Evolutionary conservation across 1,140 invertebrate species (phyloP).

Genomic region (Drosophila repleta): DNA sequence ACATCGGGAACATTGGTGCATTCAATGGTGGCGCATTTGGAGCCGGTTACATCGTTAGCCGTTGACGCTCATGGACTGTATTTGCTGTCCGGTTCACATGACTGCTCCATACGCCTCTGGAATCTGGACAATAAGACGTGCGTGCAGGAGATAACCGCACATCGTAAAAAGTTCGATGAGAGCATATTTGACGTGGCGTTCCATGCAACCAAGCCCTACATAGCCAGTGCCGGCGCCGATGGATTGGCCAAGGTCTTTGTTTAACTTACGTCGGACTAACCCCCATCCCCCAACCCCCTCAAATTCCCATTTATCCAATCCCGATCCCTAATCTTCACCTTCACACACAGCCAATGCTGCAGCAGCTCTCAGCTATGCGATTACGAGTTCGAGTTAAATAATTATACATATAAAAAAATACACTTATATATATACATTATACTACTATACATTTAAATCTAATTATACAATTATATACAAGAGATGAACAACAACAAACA

Average conservation of each 20-base stretch:
- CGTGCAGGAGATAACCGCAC: slow-evolving; percentile 99
- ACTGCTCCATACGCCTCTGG: slow-evolving; percentile 99
- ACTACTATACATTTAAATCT: slow-evolving; percentile 71
- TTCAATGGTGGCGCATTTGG: slow-evolving; percentile 99
- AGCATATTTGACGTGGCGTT: slow-evolving; percentile 99
- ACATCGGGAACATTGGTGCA: slow-evolving; percentile 97
- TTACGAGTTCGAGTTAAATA: slow-evolving; percentile 80
- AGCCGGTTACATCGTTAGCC: slow-evolving; percentile 98
- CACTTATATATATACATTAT: slow-evolving; percentile 43
- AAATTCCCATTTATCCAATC: neutral
- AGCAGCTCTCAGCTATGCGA: slow-evolving; percentile 61
- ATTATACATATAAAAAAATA: slow-evolving; percentile 68
- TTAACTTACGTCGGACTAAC: slow-evolving; percentile 78
- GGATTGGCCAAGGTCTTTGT: slow-evolving; percentile 99
- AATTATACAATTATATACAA: slow-evolving; percentile 63
- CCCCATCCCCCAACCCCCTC: neutral
- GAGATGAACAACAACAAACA: slow-evolving; percentile 55
- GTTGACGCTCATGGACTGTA: slow-evolving; percentile 99
- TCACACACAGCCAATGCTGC: slow-evolving; percentile 21
- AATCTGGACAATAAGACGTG: slow-evolving; percentile 98
- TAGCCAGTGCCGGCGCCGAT: slow-evolving; percentile 99
- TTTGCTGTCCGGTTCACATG: slow-evolving; percentile 98
- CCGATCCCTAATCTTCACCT: neutral
- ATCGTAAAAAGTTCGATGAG: slow-evolving; percentile 99
- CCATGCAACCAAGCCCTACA: slow-evolving; percentile 98